Percentiles rank a stretch among this genome's conserved stretches.
phyloP scores from a whole-genome alignment of 2,797 vertebrate species.

The Neosilurus hyrtlii region DNA sequence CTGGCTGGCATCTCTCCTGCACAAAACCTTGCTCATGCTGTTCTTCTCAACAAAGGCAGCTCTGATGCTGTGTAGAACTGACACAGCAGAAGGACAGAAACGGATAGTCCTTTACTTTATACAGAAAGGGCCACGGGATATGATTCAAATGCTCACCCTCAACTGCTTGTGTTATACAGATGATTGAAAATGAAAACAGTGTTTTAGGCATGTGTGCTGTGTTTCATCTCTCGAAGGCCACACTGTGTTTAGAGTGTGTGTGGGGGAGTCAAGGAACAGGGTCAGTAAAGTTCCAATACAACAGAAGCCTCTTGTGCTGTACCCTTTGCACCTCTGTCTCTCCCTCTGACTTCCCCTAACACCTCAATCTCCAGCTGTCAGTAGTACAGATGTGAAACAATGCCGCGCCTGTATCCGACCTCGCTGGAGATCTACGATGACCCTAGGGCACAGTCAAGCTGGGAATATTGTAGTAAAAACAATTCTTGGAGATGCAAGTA shows the following conservation, averaged over 20 bases:
- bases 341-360: constrained; percentile 26
- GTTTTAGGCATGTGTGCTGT: constrained; percentile 40
- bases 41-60: constrained; percentile 51
- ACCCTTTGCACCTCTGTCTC: constrained; percentile 28
- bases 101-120: constrained; percentile 13
- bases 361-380: constrained; percentile 40
- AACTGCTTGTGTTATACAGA: constrained; percentile 45
- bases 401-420: constrained; percentile 32
- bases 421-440: constrained; percentile 28
- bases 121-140: constrained; percentile 21
- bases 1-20: constrained; percentile 33
- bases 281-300: constrained; percentile 51
- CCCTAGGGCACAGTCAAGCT: background rate
- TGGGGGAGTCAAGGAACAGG: constrained; percentile 31
- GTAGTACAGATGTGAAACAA: constrained; percentile 36
- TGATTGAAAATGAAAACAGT: constrained; percentile 53
- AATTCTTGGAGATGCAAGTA: background rate
- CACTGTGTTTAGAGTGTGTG: constrained; percentile 45
- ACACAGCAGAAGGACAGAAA: constrained; percentile 20
- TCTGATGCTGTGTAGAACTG: constrained; percentile 47
- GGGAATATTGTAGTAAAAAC: background rate
- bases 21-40: constrained; percentile 45
- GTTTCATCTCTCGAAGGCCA: constrained; percentile 42
- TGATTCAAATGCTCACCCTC: constrained; percentile 6
- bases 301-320: constrained; percentile 48